phyloP scores from a whole-genome alignment of 2,888 invertebrate species.

The Argyresthia goedartella region DNA sequence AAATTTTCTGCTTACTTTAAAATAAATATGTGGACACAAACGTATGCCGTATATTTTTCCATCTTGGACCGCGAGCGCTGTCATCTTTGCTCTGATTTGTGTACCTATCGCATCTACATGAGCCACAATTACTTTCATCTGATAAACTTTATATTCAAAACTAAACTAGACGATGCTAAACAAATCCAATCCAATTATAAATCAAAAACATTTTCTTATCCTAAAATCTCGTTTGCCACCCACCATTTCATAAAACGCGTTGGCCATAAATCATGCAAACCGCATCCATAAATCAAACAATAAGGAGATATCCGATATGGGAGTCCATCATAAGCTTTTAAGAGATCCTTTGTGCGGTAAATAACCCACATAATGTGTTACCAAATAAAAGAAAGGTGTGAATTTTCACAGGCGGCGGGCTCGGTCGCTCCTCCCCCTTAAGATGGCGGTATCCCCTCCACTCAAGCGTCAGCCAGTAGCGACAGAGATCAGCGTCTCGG shows the following conservation, averaged over 20 bases:
- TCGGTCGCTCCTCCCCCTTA: constrained; percentile 43
- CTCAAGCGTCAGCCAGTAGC: constrained; percentile 46
- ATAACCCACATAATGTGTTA: constrained; percentile 63
- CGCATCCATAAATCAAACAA: constrained; percentile 60
- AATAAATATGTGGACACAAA: too few relatives aligned
- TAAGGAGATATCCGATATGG: constrained; percentile 52
- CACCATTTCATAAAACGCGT: too few relatives aligned
- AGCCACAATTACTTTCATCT: too few relatives aligned
- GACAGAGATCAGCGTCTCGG: constrained; percentile 36
- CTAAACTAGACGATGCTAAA: too few relatives aligned
- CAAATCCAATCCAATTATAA: too few relatives aligned
- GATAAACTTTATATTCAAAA: too few relatives aligned
- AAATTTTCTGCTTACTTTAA: too few relatives aligned
- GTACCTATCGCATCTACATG: too few relatives aligned
- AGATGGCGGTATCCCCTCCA: constrained; percentile 64
- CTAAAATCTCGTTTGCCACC: too few relatives aligned
- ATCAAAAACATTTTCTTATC: background rate
- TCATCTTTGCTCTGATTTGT: too few relatives aligned
- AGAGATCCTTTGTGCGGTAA: constrained; percentile 59
- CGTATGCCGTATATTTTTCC: too few relatives aligned
- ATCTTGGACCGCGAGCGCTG: too few relatives aligned
- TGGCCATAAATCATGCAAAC: constrained; percentile 49
- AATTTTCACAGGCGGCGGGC: constrained; percentile 64
- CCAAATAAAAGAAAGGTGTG: constrained; percentile 71
- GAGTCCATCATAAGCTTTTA: constrained; percentile 65